Conservation (phyloP, 2,888 invertebrate species). For the Diadegma fenestrale region DNA sequence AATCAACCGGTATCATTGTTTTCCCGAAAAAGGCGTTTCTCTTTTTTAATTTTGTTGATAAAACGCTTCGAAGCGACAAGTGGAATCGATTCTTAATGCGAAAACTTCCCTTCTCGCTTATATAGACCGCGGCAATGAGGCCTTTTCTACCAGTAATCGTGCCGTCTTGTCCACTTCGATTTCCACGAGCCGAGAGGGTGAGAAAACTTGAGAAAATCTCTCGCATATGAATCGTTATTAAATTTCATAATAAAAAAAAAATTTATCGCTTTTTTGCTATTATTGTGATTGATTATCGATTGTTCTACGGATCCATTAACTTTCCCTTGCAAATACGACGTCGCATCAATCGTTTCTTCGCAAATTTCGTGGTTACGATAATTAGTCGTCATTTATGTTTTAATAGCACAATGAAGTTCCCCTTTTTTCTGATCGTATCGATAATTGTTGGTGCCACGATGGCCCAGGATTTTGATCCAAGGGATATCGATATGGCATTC, state of each 20-base stretch:
- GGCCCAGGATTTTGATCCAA: background rate
- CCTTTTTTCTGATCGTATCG: background rate
- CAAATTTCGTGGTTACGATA: background rate
- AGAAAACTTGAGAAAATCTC: background rate
- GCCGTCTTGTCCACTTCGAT: background rate
- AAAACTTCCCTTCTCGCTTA: background rate
- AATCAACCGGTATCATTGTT: background rate
- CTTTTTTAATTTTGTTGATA: background rate
- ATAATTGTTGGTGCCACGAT: background rate
- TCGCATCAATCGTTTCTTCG: background rate
- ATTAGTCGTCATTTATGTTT: background rate
- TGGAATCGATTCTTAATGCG: background rate
- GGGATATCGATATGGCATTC: conserved; percentile 64
- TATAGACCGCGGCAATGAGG: background rate
- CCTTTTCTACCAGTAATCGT: background rate
- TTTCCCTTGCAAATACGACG: background rate
- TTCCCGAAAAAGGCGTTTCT: background rate
- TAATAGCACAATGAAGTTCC: conserved; percentile 17
- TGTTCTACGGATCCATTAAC: background rate
- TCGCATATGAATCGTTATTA: background rate
- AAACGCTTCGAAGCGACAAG: background rate
- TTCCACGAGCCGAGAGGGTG: background rate
- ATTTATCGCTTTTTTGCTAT: background rate
- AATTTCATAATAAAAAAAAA: background rate
- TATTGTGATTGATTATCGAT: too few relatives aligned